These are phyloP conservation scores for Tachysurus fulvidraco DNA, from an alignment of 2,113 vertebrate species.

Conservation along the genomic window DNA sequence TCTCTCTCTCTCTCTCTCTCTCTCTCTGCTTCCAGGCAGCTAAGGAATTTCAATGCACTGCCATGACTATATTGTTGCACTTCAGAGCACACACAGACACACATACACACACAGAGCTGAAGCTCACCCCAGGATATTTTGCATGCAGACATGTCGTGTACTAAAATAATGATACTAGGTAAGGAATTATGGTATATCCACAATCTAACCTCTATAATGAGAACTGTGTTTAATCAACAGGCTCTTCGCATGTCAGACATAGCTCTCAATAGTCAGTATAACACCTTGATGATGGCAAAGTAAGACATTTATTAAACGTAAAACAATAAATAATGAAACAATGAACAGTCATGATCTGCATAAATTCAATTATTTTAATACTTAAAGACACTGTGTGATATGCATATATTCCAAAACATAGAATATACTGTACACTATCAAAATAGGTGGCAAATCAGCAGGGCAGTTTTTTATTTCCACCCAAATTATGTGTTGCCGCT, in stretches of 20 bases:
- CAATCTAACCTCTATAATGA: background rate
- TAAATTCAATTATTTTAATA: background rate
- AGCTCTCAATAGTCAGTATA: background rate
- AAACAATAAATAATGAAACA: background rate
- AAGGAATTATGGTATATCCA: background rate
- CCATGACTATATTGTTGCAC: slow-evolving; percentile 6
- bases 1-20: slow-evolving; percentile 9
- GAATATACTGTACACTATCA: too few species aligned
- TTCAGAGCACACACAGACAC: slow-evolving; percentile 19
- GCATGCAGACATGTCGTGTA: background rate
- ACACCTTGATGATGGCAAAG: background rate
- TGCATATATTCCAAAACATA: background rate
- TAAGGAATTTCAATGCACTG: slow-evolving; percentile 8
- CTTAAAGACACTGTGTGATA: background rate
- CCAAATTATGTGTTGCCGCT: too few species aligned
- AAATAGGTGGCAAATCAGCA: too few species aligned
- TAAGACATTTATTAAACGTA: background rate
- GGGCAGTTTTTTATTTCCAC: too few species aligned
- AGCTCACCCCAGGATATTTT: background rate
- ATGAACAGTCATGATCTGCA: background rate
- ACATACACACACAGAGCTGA: slow-evolving; percentile 27
- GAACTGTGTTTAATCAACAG: background rate
- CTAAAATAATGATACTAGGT: background rate
- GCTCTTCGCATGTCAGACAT: background rate
- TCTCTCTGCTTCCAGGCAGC: background rate